phyloP scores from a whole-genome alignment of 2,888 invertebrate species.

The Calameuta idolon region DNA sequence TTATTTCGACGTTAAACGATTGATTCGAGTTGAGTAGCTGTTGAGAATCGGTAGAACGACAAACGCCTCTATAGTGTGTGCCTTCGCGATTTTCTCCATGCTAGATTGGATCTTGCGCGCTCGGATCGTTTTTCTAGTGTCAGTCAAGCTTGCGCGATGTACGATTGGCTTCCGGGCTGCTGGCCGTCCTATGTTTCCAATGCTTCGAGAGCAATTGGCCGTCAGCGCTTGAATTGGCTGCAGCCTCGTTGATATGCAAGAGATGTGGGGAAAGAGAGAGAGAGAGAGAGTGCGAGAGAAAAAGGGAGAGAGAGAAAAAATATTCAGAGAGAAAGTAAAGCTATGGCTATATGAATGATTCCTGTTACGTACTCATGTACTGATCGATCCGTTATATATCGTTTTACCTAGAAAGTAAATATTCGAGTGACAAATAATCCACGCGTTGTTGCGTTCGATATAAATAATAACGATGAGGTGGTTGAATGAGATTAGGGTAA shows the following conservation, averaged over 20 bases:
- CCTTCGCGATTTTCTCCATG: constrained; percentile 16
- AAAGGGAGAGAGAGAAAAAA: too few species aligned
- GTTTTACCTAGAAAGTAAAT: not conserved
- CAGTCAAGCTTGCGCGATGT: constrained; percentile 22
- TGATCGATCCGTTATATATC: not conserved
- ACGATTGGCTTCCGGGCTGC: constrained; percentile 27
- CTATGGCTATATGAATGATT: not conserved
- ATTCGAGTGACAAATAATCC: not conserved
- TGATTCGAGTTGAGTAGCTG: not conserved
- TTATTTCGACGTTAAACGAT: not conserved
- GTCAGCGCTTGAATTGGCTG: not conserved
- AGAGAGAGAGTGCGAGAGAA: not conserved
- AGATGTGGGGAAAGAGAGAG: constrained; percentile 5
- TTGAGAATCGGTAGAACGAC: constrained; percentile 29
- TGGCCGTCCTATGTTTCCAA: constrained; percentile 19
- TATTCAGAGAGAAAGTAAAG: not conserved
- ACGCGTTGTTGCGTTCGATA: not conserved
- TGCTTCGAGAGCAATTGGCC: constrained; percentile 19
- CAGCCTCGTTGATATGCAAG: not conserved
- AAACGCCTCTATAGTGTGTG: constrained; percentile 31
- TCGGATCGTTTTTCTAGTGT: constrained; percentile 29
- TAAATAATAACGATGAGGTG: not conserved
- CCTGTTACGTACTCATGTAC: not conserved
- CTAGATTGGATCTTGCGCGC: constrained; percentile 22
- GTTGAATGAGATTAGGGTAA: not conserved